Base-by-base conservation (phyloP, 1,140 invertebrate genomes). In the Cyclargus thomasi region DNA sequence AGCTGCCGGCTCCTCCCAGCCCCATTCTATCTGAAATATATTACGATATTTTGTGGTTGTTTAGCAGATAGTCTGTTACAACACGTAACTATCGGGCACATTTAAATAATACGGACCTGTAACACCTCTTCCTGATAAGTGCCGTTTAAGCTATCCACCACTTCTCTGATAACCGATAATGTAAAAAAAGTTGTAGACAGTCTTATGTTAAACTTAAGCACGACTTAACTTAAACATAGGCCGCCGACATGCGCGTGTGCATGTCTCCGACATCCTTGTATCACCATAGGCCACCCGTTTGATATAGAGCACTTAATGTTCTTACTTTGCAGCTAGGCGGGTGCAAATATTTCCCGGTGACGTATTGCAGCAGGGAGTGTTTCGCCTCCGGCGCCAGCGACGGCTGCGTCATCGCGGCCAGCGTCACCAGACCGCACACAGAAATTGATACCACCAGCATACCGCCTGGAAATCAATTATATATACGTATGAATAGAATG, bases 281-380 rank as follows among this genome's bases (percentile, higher is more conserved):
- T n/a, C n/a, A n/a, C n/a, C n/a, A n/a, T n/a, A n/a, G n/a, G n/a
- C n/a, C n/a, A n/a, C n/a, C n/a, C n/a, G n/a, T n/a, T n/a, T n/a
- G n/a, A n/a, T n/a, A n/a, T n/a, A 35, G 8, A 35, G 29, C n/a
- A n/a, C 8, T 35, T 35, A 39, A 1, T 29, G 6, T 39, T 70
- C 92, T 92, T 62, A 97, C 95, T 78, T 94, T 95, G 85, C 97
- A 97, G 82, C 97, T 97, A 65, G 95, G 94, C 20, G 97, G 96
- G 63, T 97, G 92, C 36, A 97, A 92, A 91, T 97, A 97, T 85
- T 97, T 97, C 55, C 97, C 97, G 36, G 96, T 97, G 63, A 98
- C 96, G 86, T 97, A 97, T 80, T 97, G 96, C 65, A 98, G 92
- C 68, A 98, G 92, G 57, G 96, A 96, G 83, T 96, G 95, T 83